phyloP scores from a whole-genome alignment of 1,140 invertebrate genomes.

The Leptinotarsa lineolata region DNA sequence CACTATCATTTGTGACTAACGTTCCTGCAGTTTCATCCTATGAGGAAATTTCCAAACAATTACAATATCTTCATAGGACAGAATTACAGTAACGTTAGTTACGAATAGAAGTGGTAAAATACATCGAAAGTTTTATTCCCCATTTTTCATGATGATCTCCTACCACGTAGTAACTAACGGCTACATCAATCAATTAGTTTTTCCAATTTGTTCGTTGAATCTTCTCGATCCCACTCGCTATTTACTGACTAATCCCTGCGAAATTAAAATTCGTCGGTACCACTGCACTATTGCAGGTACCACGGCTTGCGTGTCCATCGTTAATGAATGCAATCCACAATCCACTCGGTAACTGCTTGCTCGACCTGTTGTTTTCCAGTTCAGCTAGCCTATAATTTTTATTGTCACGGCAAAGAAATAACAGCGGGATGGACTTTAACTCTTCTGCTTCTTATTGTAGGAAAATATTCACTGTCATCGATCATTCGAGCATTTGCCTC shows the following conservation, averaged over 20 bases:
- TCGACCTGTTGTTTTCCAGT: slow-evolving; percentile 68
- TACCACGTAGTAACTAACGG: too few relatives aligned
- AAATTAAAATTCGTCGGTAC: background rate
- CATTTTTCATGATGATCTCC: too few relatives aligned
- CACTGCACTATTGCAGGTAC: slow-evolving; percentile 7
- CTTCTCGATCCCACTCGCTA: too few relatives aligned
- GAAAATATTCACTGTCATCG: slow-evolving; percentile 41
- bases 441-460: slow-evolving; percentile 42
- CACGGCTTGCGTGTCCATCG: slow-evolving; percentile 60
- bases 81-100: too few relatives aligned
- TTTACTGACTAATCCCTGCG: background rate
- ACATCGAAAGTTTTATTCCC: too few relatives aligned
- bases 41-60: too few relatives aligned
- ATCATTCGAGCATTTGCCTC: slow-evolving; percentile 24
- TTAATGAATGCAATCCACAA: slow-evolving; percentile 69
- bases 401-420: slow-evolving; percentile 57
- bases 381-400: slow-evolving; percentile 69
- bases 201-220: too few relatives aligned
- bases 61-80: too few relatives aligned
- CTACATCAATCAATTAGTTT: too few relatives aligned
- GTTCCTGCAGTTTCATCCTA: too few relatives aligned
- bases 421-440: slow-evolving; percentile 24
- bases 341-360: slow-evolving; percentile 52
- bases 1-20: too few relatives aligned
- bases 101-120: too few relatives aligned